These are phyloP conservation scores for Hymenochirus boettgeri DNA, from an alignment of 2,113 vertebrate species.

Conservation along the genomic window DNA sequence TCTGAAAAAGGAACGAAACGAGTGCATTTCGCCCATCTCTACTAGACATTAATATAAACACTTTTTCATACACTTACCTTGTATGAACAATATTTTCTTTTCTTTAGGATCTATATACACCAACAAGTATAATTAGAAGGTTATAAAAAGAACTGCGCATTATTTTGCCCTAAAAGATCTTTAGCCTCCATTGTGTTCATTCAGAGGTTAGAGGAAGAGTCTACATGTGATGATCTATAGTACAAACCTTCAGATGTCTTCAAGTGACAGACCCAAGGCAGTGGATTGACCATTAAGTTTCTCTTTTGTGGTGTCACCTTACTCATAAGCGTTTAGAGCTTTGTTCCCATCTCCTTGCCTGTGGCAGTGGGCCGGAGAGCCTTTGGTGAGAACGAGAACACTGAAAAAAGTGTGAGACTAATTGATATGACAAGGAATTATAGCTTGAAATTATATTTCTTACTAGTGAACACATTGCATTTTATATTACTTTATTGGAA, in stretches of 20 bases:
- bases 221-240: not conserved
- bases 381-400: slow-evolving; percentile 4
- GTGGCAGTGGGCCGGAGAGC: not conserved
- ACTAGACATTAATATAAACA: too few species aligned
- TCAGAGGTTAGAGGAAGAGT: not conserved
- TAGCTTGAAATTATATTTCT: slow-evolving; percentile 24
- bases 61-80: too few species aligned
- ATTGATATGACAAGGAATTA: slow-evolving; percentile 24
- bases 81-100: too few species aligned
- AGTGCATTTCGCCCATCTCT: too few species aligned
- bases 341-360: not conserved
- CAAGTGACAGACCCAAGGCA: slow-evolving; percentile 8
- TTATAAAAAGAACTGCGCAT: not conserved
- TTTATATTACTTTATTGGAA: not conserved
- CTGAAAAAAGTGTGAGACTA: slow-evolving; percentile 11
- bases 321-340: slow-evolving; percentile 1
- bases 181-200: not conserved
- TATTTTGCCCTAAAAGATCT: slow-evolving; percentile 7
- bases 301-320: slow-evolving; percentile 17
- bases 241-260: not conserved
- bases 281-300: slow-evolving; percentile 1
- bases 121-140: not conserved
- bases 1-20: too few species aligned
- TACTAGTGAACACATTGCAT: not conserved
- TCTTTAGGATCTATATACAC: not conserved